Evolutionary conservation across 2,797 vertebrate genomes (phyloP), one percentile per base, ranked within the genome.

Genomic region (Sparidentex hasta): DNA sequence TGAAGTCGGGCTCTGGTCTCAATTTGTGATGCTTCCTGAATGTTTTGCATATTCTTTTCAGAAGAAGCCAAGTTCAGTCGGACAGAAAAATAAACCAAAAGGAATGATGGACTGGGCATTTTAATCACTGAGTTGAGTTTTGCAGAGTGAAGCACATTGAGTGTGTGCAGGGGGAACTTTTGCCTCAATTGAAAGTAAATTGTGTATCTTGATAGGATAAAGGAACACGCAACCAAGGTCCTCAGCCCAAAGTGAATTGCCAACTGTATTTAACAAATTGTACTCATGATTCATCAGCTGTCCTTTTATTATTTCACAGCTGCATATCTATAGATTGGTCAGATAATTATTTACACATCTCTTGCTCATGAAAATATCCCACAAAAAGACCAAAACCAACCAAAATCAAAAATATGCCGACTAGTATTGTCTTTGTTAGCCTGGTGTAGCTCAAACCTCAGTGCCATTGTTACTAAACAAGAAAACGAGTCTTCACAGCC

Each of bases 31-130:
- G 29, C 44, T 27, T 48, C 11, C 55, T 66, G 1, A 55, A 38
- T 74, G n/a, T 78, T 81, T 76, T 17, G 25, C 3, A 47, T 17
- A 17, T 38, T 75, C 43, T 68, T 71, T 71, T 51, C 5, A 3
- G 52, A 50, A 33, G 38, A 57, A 29, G 52, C 63, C 55, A 85
- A 78, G 25, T 44, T 65, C 46, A 65, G 54, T 47, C 21, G 18
- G 20, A 17, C 21, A 21, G 7, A 18, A 56, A 69, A 61, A 78
- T 58, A 29, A 63, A 74, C 46, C 57, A 61, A 55, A 41, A 59
- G 3, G 47, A 66, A 65, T 57, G 29, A 21, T 2, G 76, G 52
- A 41, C 41, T 17, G 71, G 20, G 17, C 25, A 0, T 11, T 7
- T 48, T 55, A 57, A 50, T 69, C 52, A 59, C 52, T 58, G 27